Evolutionary conservation across 2,888 invertebrate species (phyloP).

Genomic region (Oscheius sp.): DNA sequence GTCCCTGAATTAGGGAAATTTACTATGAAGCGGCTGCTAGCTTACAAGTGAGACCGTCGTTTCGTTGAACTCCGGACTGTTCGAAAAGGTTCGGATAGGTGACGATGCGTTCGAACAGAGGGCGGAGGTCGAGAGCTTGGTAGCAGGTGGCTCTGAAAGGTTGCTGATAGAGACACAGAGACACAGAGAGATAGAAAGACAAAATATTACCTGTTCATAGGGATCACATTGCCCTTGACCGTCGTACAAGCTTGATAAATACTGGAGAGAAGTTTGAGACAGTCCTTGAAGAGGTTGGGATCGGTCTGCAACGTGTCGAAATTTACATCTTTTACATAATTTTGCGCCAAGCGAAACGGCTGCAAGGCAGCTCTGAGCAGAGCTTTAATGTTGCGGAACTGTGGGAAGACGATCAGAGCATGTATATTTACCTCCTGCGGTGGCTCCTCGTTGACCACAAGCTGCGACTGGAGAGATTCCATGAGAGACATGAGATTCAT

Average conservation of each 20-base stretch:
- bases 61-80: neutral
- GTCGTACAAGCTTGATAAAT: conserved; percentile 4
- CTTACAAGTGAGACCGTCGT: neutral
- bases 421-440: neutral
- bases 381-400: neutral
- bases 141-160: conserved; percentile 7
- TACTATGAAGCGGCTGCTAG: neutral
- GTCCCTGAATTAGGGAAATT: neutral
- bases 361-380: neutral
- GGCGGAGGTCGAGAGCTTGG: neutral
- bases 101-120: neutral
- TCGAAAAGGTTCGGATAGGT: conserved; percentile 1
- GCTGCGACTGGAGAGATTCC: conserved; percentile 15
- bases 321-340: neutral
- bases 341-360: neutral
- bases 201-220: conserved; percentile 1
- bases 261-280: neutral
- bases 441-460: neutral
- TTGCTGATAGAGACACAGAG: too few species aligned
- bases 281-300: conserved; percentile 5
- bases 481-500: conserved; percentile 18
- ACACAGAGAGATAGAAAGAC: neutral
- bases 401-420: neutral
- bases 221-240: conserved; percentile 3
- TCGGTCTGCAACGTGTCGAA: neutral